A percentile compares a stretch with the other conserved stretches of the same genome.
Conservation (phyloP, 1,140 invertebrate species). For the Drosophila pallidifrons region DNA sequence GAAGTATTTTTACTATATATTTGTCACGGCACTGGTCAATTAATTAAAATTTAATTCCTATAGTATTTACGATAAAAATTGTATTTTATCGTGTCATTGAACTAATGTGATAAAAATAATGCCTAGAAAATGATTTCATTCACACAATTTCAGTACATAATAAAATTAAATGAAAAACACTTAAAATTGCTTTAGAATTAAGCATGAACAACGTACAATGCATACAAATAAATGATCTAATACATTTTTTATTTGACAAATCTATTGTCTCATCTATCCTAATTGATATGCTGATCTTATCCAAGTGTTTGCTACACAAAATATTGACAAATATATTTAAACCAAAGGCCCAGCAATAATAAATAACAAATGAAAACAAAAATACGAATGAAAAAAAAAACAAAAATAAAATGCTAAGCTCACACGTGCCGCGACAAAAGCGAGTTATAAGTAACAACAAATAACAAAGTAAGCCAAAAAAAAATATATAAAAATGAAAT, state of each 20-base stretch:
- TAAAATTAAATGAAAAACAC: no score
- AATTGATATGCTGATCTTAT: conserved; percentile 7
- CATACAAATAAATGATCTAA: not conserved
- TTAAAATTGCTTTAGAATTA: no score
- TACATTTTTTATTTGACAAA: conserved; percentile 1
- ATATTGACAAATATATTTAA: conserved; percentile 66
- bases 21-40: no score
- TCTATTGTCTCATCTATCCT: conserved; percentile 5
- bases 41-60: no score
- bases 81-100: no score
- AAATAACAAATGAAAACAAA: conserved; percentile 17
- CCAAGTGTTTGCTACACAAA: conserved; percentile 32
- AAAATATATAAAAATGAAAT: conserved; percentile 44
- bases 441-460: conserved; percentile 35
- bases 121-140: no score
- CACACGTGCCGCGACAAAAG: conserved; percentile 70
- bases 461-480: conserved; percentile 29
- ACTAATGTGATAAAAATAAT: no score
- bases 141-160: no score
- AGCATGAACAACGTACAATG: not conserved
- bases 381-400: conserved; percentile 5
- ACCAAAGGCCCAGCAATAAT: conserved; percentile 22
- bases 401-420: conserved; percentile 46
- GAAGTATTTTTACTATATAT: no score
- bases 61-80: no score